Evolutionary conservation across 2,797 vertebrate species (phyloP).

Genomic region (Linurgus olivaceus): DNA sequence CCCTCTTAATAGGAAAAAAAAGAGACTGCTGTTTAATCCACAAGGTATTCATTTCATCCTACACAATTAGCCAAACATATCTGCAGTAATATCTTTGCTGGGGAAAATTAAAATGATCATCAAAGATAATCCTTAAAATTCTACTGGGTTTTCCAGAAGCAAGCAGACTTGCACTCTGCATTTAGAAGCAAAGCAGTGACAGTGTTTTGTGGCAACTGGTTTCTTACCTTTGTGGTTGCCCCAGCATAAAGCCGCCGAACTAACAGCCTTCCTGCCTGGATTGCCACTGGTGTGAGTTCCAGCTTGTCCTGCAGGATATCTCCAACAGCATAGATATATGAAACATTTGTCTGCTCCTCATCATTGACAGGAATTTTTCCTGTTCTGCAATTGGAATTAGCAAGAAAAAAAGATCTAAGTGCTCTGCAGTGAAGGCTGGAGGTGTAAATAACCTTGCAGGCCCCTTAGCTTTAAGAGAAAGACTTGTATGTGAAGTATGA

Average conservation of each 20-base stretch:
- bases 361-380: conserved; percentile 84
- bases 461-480: background rate
- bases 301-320: conserved; percentile 81
- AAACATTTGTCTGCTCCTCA: conserved; percentile 80
- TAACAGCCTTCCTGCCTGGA: conserved; percentile 81
- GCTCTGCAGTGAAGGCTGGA: background rate
- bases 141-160: background rate
- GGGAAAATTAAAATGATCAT: background rate
- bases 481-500: background rate
- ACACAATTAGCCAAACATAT: background rate
- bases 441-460: background rate
- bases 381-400: conserved; percentile 67
- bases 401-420: background rate
- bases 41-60: background rate
- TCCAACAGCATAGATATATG: conserved; percentile 81
- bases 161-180: background rate
- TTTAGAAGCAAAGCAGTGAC: background rate
- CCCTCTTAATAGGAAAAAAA: background rate
- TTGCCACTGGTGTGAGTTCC: conserved; percentile 81
- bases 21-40: background rate
- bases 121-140: conserved; percentile 12
- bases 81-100: background rate
- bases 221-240: conserved; percentile 73
- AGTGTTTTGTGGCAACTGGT: background rate
- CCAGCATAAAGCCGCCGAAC: conserved; percentile 78